Evolutionary conservation across 2,113 vertebrate genomes (phyloP), one percentile per base, ranked within the genome.

Genomic region (Stomatorhinus ivindoensis): DNA sequence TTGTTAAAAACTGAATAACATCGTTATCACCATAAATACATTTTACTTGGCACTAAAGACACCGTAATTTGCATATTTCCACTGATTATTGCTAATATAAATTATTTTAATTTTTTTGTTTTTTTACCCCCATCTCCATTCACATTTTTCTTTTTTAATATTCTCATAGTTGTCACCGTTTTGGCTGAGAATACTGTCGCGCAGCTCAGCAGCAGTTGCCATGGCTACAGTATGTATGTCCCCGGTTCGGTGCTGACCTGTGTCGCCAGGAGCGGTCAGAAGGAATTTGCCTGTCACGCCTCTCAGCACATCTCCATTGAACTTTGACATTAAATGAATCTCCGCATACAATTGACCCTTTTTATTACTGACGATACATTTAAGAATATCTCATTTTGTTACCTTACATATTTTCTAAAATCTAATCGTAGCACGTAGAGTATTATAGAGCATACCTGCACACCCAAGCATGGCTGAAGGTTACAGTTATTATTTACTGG

Each of bases 241-340:
- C 48, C 48, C 13, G 15, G 47, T 86, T 86, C 46, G 24, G 31
- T 47, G 24, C 15, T 50, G 13, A 50, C 44, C 84, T 31, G 4
- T n/a, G 46, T 31, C 15, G 15, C 39, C 35, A 42, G 3, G 76
- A 82, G 13, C 35, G 35, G 80, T 46, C 80, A 47, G 80, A 83
- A 24, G 35, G 76, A 39, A 82, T 39, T 24, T 82, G 89, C 93
- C 93, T 39, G 82, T 4, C 86, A 89, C 90, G 88, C 92, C 90
- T 85, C 83, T 90, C 92, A 88, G 92, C 87, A 44, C 17, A 76
- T 91, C 89, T 94, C 93, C 94, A 93, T 94, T 94, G 93, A 93
- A 94, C 87, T 39, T 93, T 92, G 92, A 92, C 92, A 94, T 93
- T 93, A 92, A 92, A 91, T 93, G 58, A 93, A 94, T 93, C 94